These are phyloP conservation scores for Nilaparvata lugens DNA, from an alignment of 1,140 invertebrate species.

Conservation along the genomic window DNA sequence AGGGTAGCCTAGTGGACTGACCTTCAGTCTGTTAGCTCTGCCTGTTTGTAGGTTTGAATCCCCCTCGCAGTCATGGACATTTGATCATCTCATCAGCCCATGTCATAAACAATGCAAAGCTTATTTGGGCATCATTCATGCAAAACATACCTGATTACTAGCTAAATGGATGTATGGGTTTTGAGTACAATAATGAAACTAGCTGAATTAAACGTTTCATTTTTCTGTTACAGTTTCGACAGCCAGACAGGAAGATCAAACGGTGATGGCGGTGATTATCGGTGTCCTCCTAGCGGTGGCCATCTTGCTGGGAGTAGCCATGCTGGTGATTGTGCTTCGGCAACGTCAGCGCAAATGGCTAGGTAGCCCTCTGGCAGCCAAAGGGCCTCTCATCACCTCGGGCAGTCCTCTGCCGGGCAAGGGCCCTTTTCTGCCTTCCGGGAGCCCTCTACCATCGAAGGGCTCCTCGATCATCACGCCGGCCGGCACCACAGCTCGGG, in stretches of 20 bases:
- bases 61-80: too few species aligned
- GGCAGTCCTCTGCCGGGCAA: conserved; percentile 27
- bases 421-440: conserved; percentile 3
- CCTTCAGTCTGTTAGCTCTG: too few species aligned
- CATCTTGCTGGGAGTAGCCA: conserved; percentile 57
- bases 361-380: conserved; percentile 58
- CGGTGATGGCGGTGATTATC: conserved; percentile 72
- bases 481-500: conserved; percentile 37
- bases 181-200: too few species aligned
- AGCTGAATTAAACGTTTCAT: too few species aligned
- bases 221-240: conserved; percentile 45
- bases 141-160: too few species aligned
- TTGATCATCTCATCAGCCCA: too few species aligned
- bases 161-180: too few species aligned
- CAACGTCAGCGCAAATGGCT: conserved; percentile 69
- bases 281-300: conserved; percentile 70
- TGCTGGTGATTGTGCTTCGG: conserved; percentile 66
- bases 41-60: too few species aligned
- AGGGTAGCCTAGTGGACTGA: too few species aligned
- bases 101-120: too few species aligned
- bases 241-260: conserved; percentile 57
- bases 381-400: conserved; percentile 30
- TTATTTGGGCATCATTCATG: too few species aligned
- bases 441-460: conserved; percentile 35
- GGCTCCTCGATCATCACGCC: conserved; percentile 41